Base-by-base conservation (phyloP, 2,888 invertebrate genomes). In the Branchellion lobata region DNA sequence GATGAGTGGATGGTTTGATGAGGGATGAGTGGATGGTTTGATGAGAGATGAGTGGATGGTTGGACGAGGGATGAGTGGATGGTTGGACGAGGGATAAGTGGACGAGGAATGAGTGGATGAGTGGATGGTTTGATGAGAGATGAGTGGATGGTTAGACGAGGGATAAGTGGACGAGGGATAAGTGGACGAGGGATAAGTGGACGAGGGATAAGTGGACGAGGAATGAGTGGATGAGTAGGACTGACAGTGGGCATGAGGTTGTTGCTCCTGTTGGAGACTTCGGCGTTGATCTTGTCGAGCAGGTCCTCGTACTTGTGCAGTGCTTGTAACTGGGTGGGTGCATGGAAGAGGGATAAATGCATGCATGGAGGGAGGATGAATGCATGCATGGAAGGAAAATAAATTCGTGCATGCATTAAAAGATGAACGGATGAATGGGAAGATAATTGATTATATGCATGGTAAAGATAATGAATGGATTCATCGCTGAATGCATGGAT, bases 281-380 rank as follows among this genome's bases (percentile, higher is more conserved):
- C 77, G 34, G 65, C 65, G 65, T 77, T 77, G 31, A 77, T 77
- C 24, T 77, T 77, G 11, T 77, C 77, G 53, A 77, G 27, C 21
- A 77, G 77, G 34, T 77, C 77, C 34, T 77, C 77, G 33, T 77
- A 77, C 33, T 77, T 77, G 34, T 57, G 57, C 34, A 77, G 77
- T 33, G 77, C 77, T 77, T 77, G 77, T 11, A 77, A 34, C 77
- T 77, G 77, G 18, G n/a, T 57, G 61, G 21, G n/a, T 57, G 24
- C 11, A 57, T 57, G 24, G 61, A 57, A 18, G 24, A 57, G 5
- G 24, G 61, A 57, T 57, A n/a, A n/a, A 18, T 24, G 24, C 3
- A 57, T 57, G 24, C 11, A 57, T 57, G 24, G 61, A 57, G 5
- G 61, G 21, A 57, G 24, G 61, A 57, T 57, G 61, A 57, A 57